These are phyloP conservation scores for Palaemon carinicauda DNA, from an alignment of 1,140 invertebrate genomes.

Conservation along the genomic window DNA sequence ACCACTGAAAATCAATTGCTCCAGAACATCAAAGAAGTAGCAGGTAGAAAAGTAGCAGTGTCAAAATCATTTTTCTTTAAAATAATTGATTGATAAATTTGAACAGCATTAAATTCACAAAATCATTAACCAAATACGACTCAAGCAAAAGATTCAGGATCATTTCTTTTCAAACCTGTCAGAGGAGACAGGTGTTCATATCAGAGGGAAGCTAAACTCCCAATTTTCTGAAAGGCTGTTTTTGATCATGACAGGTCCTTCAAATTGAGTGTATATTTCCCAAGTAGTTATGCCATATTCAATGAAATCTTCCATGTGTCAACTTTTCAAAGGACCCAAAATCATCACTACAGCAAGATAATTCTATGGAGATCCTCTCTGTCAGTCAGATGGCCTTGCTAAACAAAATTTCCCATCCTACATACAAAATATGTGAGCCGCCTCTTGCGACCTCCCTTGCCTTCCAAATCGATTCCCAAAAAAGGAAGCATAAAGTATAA, in stretches of 20 bases:
- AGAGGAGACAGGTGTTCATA: not conserved
- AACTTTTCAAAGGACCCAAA: slow-evolving; percentile 29
- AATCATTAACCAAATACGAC: too few relatives aligned
- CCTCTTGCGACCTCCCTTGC: not conserved
- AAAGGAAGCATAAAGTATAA: slow-evolving; percentile 36
- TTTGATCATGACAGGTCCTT: slow-evolving; percentile 3
- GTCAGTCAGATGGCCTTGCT: slow-evolving; percentile 26
- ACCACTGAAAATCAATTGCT: too few relatives aligned
- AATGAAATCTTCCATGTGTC: not conserved
- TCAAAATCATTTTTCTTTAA: too few relatives aligned
- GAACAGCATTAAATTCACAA: too few relatives aligned
- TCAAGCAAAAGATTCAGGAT: too few relatives aligned
- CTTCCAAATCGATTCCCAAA: slow-evolving; percentile 21
- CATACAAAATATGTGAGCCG: slow-evolving; percentile 4
- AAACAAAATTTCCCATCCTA: slow-evolving; percentile 17
- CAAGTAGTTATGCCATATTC: not conserved
- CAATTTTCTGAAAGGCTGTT: slow-evolving; percentile 8
- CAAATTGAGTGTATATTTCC: slow-evolving; percentile 6
- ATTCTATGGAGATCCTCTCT: slow-evolving; percentile 21
- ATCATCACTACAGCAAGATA: slow-evolving; percentile 1
- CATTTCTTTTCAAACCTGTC: too few relatives aligned
- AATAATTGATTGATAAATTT: too few relatives aligned
- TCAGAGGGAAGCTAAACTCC: not conserved
- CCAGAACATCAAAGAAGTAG: too few relatives aligned
- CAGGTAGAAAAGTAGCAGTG: too few relatives aligned